Conservation (phyloP, 2,888 invertebrate species). For the Lacanobia wlatinum region DNA sequence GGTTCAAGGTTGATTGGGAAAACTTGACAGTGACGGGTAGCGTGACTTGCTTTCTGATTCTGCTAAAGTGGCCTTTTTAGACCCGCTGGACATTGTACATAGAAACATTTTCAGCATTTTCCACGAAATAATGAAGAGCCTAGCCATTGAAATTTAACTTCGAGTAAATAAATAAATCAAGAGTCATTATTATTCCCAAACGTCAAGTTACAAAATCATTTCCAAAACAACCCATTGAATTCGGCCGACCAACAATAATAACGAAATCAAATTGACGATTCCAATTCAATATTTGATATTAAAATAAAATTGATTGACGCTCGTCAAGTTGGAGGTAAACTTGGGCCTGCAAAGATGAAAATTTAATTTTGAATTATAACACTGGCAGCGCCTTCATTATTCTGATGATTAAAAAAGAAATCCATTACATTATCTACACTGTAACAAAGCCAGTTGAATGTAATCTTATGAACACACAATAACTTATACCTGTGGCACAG, state of each 20-base stretch:
- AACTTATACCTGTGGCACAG: neutral
- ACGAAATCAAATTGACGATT: conserved; percentile 51
- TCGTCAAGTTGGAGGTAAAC: conserved; percentile 46
- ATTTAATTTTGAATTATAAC: conserved; percentile 27
- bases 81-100: neutral
- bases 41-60: too few relatives aligned
- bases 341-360: conserved; percentile 25
- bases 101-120: neutral
- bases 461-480: neutral
- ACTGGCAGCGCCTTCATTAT: neutral
- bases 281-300: conserved; percentile 62
- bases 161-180: conserved; percentile 40
- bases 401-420: neutral
- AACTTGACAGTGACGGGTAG: too few relatives aligned
- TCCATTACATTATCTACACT: neutral
- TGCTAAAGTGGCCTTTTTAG: too few relatives aligned
- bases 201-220: conserved; percentile 44
- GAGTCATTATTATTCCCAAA: conserved; percentile 39
- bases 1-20: too few relatives aligned
- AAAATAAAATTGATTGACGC: conserved; percentile 59
- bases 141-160: conserved; percentile 7
- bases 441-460: neutral
- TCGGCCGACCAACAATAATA: conserved; percentile 41
- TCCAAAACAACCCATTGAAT: conserved; percentile 41
- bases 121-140: neutral